These are phyloP conservation scores for Chironomus tepperi DNA, from an alignment of 1,140 invertebrate genomes.

Conservation along the genomic window DNA sequence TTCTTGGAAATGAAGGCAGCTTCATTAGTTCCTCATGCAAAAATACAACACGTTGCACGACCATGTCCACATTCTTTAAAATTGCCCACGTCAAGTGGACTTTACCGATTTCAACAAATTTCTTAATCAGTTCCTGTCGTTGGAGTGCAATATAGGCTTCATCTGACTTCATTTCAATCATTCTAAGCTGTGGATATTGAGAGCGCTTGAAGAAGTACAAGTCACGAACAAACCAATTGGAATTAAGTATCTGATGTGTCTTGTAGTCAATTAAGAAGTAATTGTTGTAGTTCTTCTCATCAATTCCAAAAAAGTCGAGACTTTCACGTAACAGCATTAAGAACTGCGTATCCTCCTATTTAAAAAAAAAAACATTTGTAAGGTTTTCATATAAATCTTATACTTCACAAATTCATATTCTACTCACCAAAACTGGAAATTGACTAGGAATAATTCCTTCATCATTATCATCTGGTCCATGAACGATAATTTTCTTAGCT, in stretches of 20 bases:
- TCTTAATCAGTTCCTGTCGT: slow-evolving; percentile 83
- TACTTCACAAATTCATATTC: too few relatives aligned
- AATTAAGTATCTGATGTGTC: slow-evolving; percentile 94
- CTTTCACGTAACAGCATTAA: slow-evolving; percentile 91
- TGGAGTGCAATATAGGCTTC: slow-evolving; percentile 88
- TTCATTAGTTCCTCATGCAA: slow-evolving; percentile 99
- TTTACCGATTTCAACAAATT: slow-evolving; percentile 97
- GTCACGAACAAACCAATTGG: slow-evolving; percentile 88
- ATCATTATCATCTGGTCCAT: slow-evolving; percentile 75
- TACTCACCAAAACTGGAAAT: slow-evolving; percentile 75
- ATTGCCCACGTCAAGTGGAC: slow-evolving; percentile 82
- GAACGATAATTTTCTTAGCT: slow-evolving; percentile 97
- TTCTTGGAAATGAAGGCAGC: slow-evolving; percentile 93
- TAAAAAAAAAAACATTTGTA: too few relatives aligned
- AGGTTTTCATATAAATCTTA: too few relatives aligned
- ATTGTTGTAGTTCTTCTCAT: slow-evolving; percentile 77
- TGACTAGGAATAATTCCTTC: slow-evolving; percentile 94
- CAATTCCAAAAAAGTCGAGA: slow-evolving; percentile 94
- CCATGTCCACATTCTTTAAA: slow-evolving; percentile 83
- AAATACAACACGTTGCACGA: slow-evolving; percentile 94
- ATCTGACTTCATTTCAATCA: slow-evolving; percentile 89
- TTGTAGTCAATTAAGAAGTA: slow-evolving; percentile 96
- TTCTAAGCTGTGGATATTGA: slow-evolving; percentile 91
- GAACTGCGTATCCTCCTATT: slow-evolving; percentile 90
- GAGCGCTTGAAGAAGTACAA: slow-evolving; percentile 99